phyloP scores from a whole-genome alignment of 1,140 invertebrate genomes.

The Ceratosolen solmsi region DNA sequence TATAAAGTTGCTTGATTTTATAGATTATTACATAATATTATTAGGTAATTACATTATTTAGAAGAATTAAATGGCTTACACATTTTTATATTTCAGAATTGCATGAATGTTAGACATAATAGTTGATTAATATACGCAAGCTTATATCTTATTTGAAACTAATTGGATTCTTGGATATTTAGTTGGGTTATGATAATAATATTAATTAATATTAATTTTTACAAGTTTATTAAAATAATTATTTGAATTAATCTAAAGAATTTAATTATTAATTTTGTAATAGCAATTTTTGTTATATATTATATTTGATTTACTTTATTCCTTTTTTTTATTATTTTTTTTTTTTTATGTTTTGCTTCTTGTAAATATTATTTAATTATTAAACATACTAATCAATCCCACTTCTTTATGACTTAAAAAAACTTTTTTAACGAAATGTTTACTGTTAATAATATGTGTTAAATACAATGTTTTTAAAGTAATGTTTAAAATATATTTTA shows the following conservation, averaged over 20 bases:
- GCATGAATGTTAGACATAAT: no score
- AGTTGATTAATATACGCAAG: no score
- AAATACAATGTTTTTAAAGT: conserved; percentile 29
- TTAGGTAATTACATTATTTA: no score
- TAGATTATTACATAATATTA: no score
- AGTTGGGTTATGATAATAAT: no score
- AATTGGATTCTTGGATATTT: no score
- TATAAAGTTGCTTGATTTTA: background rate
- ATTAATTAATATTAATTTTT: no score
- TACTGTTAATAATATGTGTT: conserved; percentile 16
- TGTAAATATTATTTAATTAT: background rate
- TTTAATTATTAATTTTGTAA: conserved; percentile 15
- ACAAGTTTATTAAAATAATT: conserved; percentile 21
- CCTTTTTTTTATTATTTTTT: conserved; percentile 7
- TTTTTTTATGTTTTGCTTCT: background rate
- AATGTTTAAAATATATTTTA: conserved; percentile 2
- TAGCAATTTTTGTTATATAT: conserved; percentile 19
- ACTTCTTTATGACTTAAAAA: conserved; percentile 28
- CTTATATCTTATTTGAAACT: no score
- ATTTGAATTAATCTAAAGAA: background rate
- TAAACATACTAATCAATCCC: conserved; percentile 46
- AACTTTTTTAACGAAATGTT: background rate
- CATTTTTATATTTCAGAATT: no score
- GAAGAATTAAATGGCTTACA: no score
- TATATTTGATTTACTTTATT: conserved; percentile 1